Evolutionary conservation across 2,888 invertebrate genomes (phyloP).

Genomic region (Drosophila tanythrix): DNA sequence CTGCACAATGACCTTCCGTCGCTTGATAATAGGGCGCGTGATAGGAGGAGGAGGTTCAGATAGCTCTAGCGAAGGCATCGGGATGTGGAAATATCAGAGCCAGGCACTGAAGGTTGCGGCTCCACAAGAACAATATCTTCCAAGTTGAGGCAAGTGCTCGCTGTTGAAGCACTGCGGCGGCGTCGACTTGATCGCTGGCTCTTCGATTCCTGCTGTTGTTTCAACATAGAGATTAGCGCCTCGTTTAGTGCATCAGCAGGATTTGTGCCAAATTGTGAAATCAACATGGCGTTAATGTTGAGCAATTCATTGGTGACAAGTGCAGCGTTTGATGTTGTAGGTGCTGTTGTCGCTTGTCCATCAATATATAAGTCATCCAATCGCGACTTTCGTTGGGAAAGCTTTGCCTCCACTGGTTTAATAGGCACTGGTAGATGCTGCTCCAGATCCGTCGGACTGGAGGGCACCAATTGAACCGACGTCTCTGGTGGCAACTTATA

Average conservation of each 20-base stretch:
- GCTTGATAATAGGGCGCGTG: slow-evolving; percentile 77
- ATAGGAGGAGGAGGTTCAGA: slow-evolving; percentile 50
- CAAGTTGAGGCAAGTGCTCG: slow-evolving; percentile 58
- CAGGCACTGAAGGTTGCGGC: slow-evolving; percentile 37
- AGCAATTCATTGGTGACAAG: slow-evolving; percentile 59
- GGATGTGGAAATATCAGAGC: slow-evolving; percentile 14
- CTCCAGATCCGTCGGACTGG: slow-evolving; percentile 74
- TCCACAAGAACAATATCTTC: slow-evolving; percentile 83
- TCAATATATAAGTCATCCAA: slow-evolving; percentile 23
- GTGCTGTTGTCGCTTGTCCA: slow-evolving; percentile 5
- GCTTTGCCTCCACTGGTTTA: slow-evolving; percentile 29
- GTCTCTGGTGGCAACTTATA: slow-evolving; percentile 84
- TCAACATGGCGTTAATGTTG: slow-evolving; percentile 60
- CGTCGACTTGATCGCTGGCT: slow-evolving; percentile 52
- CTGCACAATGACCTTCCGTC: slow-evolving; percentile 74
- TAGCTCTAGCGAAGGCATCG: slow-evolving; percentile 35
- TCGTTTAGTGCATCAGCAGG: slow-evolving; percentile 73
- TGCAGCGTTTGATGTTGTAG: slow-evolving; percentile 54
- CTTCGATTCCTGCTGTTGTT: slow-evolving; percentile 75
- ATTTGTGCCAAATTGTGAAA: slow-evolving; percentile 63
- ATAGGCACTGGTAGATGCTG: slow-evolving; percentile 10
- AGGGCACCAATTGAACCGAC: slow-evolving; percentile 83
- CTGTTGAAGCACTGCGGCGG: slow-evolving; percentile 62
- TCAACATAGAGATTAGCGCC: slow-evolving; percentile 74
- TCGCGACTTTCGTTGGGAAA: slow-evolving; percentile 35